phyloP scores from a whole-genome alignment of 2,888 invertebrate genomes.

The Tetramorium bicarinatum region DNA sequence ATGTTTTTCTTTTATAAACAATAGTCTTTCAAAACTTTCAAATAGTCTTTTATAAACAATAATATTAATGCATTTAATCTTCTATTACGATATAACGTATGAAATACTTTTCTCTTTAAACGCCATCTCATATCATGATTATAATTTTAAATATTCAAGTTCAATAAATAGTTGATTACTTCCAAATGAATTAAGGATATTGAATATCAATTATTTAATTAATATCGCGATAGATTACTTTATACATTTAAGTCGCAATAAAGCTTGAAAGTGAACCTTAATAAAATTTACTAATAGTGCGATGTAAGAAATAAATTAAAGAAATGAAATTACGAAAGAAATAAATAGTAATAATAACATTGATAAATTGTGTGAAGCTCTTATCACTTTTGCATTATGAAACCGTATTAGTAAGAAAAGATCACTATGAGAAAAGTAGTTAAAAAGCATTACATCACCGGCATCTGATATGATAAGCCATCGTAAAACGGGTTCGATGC shows the following conservation, averaged over 20 bases:
- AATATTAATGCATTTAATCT: not conserved
- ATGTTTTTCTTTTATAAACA: conserved; percentile 9
- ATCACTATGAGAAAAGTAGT: conserved; percentile 11
- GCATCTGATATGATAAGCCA: conserved; percentile 41
- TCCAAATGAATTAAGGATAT: not conserved
- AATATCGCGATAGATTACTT: not conserved
- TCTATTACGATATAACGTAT: not conserved
- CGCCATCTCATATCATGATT: not conserved
- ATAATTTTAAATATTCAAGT: not conserved
- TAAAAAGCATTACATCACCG: conserved; percentile 43
- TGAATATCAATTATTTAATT: conserved; percentile 21
- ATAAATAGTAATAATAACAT: not conserved
- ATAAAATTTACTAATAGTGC: not conserved
- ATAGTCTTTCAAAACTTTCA: no score
- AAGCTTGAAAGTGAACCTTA: not conserved
- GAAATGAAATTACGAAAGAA: not conserved
- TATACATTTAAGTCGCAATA: not conserved
- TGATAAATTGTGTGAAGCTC: not conserved
- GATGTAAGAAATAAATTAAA: not conserved
- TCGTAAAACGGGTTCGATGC: conserved; percentile 37
- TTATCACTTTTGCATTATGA: conserved; percentile 24
- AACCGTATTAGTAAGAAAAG: not conserved
- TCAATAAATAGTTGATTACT: conserved; percentile 6
- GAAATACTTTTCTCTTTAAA: not conserved
- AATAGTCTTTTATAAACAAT: conserved; percentile 3